Base-by-base conservation (phyloP, 2,888 invertebrate genomes). In the Orthosia gothica region DNA sequence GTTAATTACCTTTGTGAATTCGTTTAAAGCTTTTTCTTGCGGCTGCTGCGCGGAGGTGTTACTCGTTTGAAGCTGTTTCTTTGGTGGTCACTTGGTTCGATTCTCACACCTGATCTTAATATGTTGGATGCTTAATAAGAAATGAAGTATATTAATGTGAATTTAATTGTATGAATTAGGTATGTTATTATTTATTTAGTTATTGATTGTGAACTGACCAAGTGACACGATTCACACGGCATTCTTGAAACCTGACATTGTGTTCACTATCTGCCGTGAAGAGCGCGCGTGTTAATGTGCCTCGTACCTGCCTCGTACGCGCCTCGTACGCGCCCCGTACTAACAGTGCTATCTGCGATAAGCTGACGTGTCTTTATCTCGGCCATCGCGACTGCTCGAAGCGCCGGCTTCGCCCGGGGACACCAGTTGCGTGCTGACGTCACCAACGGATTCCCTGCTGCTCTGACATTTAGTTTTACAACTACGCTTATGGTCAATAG, bases 1-100 rank as follows among this genome's bases (percentile, higher is more conserved):
- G 75, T 71, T 79, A 75, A 82, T 75, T 71, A 62, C 68, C 47
- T 18, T 58, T 47, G 40, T 47, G 67, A 79, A 67, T 76, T 76
- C 67, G 26, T 62, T 69, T 61, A n/a, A 79, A 50, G 26, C 20
- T 75, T 75, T 59, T 82, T 71, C 20, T 47, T 15, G 18, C 20
- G 23, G 47, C 15, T 52, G 23, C 52, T 15, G 62, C 47, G 52
- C 55, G 23, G 13, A 73, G 55, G 55, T 63, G 47, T 71, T 49
- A 49, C 70, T 58, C 20, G 20, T 59, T 54, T 45, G 15, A 50
- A 50, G 40, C 18, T 54, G 74, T 52, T 74, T 57, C n/a, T 49
- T 63, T 32, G 20, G 16, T 3, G 57, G n/a, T n/a, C 49, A 15
- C n/a, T 62, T 18, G 20, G 47, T 23, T 57, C 52, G 62, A 40